Evolutionary conservation across 2,113 vertebrate species (phyloP).

Genomic region (Marmota monax): DNA sequence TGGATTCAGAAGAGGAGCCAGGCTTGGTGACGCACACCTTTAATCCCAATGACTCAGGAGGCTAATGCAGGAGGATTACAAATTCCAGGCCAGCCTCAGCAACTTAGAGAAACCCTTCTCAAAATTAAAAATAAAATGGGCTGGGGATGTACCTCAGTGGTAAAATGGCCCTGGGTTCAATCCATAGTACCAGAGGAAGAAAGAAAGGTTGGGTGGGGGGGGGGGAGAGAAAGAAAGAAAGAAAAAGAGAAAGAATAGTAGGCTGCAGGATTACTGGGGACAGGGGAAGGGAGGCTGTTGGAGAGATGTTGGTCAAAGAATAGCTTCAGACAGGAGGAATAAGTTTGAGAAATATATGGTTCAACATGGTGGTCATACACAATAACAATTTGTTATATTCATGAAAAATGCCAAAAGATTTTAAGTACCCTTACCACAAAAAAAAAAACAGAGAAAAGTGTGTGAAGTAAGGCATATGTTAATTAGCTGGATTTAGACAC

Average conservation of each 20-base stretch:
- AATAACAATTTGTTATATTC: neutral
- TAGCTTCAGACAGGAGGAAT: neutral
- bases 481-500: neutral
- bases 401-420: neutral
- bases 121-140: neutral
- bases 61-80: neutral
- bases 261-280: too few relatives aligned
- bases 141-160: neutral
- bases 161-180: neutral
- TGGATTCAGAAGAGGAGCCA: neutral
- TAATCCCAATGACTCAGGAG: neutral
- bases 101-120: neutral
- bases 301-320: neutral
- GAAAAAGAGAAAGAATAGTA: neutral
- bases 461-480: neutral
- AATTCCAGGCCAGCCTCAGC: neutral
- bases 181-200: neutral
- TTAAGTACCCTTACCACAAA: neutral
- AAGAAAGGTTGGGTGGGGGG: too few relatives aligned
- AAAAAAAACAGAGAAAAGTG: neutral
- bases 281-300: too few relatives aligned
- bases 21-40: neutral
- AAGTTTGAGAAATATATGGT: neutral
- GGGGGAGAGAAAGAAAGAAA: too few relatives aligned
- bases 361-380: neutral